Evolutionary conservation across 2,113 vertebrate genomes (phyloP).

Genomic region (Excalfactoria chinensis): DNA sequence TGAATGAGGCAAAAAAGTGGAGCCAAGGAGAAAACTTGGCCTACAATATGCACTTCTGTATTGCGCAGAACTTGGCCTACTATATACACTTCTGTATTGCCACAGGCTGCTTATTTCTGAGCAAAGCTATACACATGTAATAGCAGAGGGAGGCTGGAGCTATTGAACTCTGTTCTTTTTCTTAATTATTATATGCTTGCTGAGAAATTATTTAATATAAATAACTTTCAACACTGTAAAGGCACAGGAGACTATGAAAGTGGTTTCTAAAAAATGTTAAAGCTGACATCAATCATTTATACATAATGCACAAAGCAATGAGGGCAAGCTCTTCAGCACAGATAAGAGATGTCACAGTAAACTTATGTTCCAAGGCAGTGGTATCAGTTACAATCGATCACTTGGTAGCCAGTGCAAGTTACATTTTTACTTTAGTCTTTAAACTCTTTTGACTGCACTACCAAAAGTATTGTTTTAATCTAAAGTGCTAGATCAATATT

Average conservation of each 20-base stretch:
- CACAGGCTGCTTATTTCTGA: slow-evolving; percentile 28
- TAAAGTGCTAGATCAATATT: slow-evolving; percentile 81
- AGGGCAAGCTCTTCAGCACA: slow-evolving; percentile 80
- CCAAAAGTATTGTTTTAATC: slow-evolving; percentile 84
- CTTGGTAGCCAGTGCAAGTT: slow-evolving; percentile 80
- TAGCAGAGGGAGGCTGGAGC: slow-evolving; percentile 23
- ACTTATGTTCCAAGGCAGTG: slow-evolving; percentile 82
- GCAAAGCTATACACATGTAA: slow-evolving; percentile 15
- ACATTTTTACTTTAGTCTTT: slow-evolving; percentile 83
- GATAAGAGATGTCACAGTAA: slow-evolving; percentile 85
- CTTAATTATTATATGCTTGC: slow-evolving; percentile 61
- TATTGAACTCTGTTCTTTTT: slow-evolving; percentile 54
- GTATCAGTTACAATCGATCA: slow-evolving; percentile 86
- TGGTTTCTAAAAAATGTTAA: slow-evolving; percentile 77
- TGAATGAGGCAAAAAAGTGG: background rate
- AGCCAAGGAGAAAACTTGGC: background rate
- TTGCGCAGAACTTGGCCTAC: background rate
- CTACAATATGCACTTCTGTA: slow-evolving; percentile 9
- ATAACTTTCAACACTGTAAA: slow-evolving; percentile 70
- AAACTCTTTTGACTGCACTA: slow-evolving; percentile 80
- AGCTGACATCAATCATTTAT: slow-evolving; percentile 79
- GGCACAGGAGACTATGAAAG: slow-evolving; percentile 69
- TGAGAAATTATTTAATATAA: slow-evolving; percentile 61
- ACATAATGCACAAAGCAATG: slow-evolving; percentile 79
- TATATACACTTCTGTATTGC: slow-evolving; percentile 20